A percentile compares a stretch with the other conserved stretches of the same genome.
These are phyloP conservation scores for Thumatha senex DNA, from an alignment of 2,888 invertebrate genomes.

Conservation along the genomic window DNA sequence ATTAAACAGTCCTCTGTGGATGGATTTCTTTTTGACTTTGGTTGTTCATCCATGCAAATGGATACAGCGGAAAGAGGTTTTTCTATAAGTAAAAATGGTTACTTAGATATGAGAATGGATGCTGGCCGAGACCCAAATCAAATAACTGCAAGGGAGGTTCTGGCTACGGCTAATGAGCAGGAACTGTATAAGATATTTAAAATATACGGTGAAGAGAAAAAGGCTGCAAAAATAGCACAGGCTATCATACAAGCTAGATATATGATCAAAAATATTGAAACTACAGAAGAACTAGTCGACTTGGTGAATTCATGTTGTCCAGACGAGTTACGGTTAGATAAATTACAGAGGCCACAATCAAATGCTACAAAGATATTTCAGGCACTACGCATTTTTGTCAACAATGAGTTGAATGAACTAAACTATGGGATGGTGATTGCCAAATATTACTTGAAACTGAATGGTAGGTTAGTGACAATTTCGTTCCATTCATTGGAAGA, in stretches of 20 bases:
- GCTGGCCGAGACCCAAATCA: constrained; percentile 86
- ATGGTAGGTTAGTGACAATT: constrained; percentile 91
- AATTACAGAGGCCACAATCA: constrained; percentile 89
- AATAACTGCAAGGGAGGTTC: constrained; percentile 94
- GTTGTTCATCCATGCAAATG: constrained; percentile 98
- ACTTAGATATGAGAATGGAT: constrained; percentile 98
- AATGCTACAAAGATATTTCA: constrained; percentile 96
- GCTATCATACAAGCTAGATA: constrained; percentile 93
- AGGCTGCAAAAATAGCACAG: constrained; percentile 93
- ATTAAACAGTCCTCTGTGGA: constrained; percentile 89
- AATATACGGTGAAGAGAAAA: constrained; percentile 95
- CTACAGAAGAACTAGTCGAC: constrained; percentile 92
- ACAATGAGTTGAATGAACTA: constrained; percentile 97
- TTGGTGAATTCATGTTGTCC: constrained; percentile 86
- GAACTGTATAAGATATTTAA: constrained; percentile 93
- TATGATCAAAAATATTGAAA: constrained; percentile 88
- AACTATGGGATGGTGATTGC: constrained; percentile 94
- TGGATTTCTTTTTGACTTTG: constrained; percentile 95
- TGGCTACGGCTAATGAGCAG: constrained; percentile 90
- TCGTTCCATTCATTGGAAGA: constrained; percentile 98
- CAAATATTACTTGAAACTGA: constrained; percentile 88
- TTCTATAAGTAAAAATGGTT: constrained; percentile 92
- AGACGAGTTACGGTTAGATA: constrained; percentile 85
- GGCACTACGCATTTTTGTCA: constrained; percentile 97
- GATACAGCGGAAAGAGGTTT: constrained; percentile 93